These are phyloP conservation scores for Chiridota heheva DNA, from an alignment of 35 echinoderm and acorn worm genomes.

Conservation along the genomic window DNA sequence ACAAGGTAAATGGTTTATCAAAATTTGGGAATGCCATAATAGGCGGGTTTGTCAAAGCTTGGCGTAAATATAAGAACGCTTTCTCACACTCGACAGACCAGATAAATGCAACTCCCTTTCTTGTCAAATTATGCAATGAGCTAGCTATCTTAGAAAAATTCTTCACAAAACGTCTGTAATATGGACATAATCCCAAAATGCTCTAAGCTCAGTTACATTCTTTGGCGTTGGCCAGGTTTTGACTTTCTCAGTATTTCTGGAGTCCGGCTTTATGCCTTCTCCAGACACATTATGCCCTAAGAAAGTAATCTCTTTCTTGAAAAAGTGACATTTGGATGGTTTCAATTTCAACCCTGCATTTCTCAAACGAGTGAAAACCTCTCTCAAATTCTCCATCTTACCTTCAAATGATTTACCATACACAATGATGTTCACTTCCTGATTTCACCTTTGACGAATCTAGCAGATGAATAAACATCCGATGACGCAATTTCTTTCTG, in stretches of 20 bases:
- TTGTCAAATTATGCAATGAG: constrained; percentile 7
- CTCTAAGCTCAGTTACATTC: constrained; percentile 6
- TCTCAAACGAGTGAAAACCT: constrained; percentile 28
- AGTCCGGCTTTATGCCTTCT: constrained; percentile 48
- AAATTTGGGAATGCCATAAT: constrained; percentile 40
- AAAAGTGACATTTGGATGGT: constrained; percentile 63
- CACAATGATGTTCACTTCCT: constrained; percentile 61
- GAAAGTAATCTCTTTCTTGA: constrained; percentile 32
- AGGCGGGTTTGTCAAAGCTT: not conserved
- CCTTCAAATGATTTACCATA: constrained; percentile 44
- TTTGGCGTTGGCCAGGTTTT: constrained; percentile 43
- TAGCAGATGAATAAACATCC: too few relatives aligned
- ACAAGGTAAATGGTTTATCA: constrained; percentile 33
- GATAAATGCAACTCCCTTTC: constrained; percentile 13
- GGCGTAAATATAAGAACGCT: not conserved
- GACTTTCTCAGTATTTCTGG: constrained; percentile 35
- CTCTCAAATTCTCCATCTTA: constrained; percentile 30
- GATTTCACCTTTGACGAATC: too few relatives aligned
- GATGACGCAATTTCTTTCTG: too few relatives aligned
- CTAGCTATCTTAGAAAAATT: constrained; percentile 3
- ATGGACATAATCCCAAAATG: constrained; percentile 15
- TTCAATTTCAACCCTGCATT: constrained; percentile 38
- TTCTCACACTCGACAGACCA: constrained; percentile 43
- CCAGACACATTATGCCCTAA: constrained; percentile 58
- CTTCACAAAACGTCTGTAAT: constrained; percentile 24